Percentiles rank a stretch among this genome's conserved stretches.
Evolutionary conservation across 1,140 invertebrate genomes (phyloP).

Genomic region (Augochlora pura): DNA sequence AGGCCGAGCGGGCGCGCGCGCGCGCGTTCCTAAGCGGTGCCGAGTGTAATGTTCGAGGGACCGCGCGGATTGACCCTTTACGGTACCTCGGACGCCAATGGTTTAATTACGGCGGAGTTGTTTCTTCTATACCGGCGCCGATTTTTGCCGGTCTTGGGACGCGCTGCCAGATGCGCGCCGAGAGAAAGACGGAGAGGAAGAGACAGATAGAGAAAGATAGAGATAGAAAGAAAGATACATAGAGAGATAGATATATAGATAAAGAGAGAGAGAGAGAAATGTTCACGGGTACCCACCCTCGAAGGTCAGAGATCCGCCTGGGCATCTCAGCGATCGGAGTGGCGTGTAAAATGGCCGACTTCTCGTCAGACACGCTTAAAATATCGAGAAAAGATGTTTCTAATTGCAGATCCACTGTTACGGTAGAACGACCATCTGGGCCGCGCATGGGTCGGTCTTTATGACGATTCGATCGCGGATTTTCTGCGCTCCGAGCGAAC

Average conservation of each 20-base stretch:
- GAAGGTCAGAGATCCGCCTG: slow-evolving; percentile 49
- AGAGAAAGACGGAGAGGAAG: background rate
- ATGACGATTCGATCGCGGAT: no score
- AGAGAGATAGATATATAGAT: no score
- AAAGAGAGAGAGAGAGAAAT: slow-evolving; percentile 16
- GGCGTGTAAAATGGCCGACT: slow-evolving; percentile 1
- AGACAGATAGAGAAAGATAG: slow-evolving; percentile 17
- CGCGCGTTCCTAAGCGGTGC: slow-evolving; percentile 32
- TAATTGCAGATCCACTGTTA: no score
- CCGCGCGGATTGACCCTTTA: slow-evolving; percentile 72
- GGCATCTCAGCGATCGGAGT: background rate
- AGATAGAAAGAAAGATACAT: slow-evolving; percentile 17
- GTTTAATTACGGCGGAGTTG: slow-evolving; percentile 59
- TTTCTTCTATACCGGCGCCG: slow-evolving; percentile 33
- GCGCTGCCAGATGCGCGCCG: background rate
- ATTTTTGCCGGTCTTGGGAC: slow-evolving; percentile 16
- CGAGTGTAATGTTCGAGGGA: slow-evolving; percentile 41
- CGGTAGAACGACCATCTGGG: no score
- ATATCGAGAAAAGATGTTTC: no score
- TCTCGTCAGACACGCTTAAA: background rate
- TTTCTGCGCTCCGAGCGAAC: no score
- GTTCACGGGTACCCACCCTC: slow-evolving; percentile 20
- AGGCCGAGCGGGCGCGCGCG: no score
- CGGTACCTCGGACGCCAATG: slow-evolving; percentile 70
- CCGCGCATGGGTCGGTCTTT: no score